These are phyloP conservation scores for Drosophila mettleri DNA, from an alignment of 2,888 invertebrate species.

Conservation along the genomic window DNA sequence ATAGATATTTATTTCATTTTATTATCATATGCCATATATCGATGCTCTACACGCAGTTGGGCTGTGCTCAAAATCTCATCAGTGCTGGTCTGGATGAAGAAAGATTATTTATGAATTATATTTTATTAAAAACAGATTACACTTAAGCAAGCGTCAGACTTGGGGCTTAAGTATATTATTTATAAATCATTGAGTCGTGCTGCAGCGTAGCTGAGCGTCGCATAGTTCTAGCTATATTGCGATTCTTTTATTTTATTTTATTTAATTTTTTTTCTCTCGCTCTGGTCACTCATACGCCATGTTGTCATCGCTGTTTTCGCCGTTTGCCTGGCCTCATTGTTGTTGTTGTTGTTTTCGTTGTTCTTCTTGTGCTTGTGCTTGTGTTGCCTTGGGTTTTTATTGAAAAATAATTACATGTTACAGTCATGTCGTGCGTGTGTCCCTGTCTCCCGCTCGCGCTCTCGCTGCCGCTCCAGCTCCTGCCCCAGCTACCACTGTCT, in stretches of 20 bases:
- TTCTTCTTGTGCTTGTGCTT: conserved; percentile 39
- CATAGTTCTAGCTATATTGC: background rate
- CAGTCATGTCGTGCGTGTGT: conserved; percentile 77
- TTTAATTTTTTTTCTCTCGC: conserved; percentile 26
- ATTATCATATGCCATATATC: conserved; percentile 47
- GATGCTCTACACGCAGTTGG: conserved; percentile 19
- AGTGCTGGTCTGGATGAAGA: background rate
- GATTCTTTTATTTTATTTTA: conserved; percentile 22
- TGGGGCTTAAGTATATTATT: background rate
- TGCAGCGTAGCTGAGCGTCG: conserved; percentile 36
- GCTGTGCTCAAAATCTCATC: no score
- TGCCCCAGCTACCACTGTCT: background rate
- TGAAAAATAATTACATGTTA: conserved; percentile 79
- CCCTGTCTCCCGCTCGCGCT: background rate
- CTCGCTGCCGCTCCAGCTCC: background rate
- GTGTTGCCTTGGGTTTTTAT: conserved; percentile 73
- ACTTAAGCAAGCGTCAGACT: no score
- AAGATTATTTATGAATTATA: background rate
- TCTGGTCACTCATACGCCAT: conserved; percentile 74
- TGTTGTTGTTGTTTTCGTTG: conserved; percentile 35
- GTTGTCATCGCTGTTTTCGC: conserved; percentile 68
- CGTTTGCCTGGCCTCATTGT: conserved; percentile 43
- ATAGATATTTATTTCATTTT: conserved; percentile 64
- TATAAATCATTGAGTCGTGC: background rate
- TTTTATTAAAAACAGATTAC: no score